Evolutionary conservation across 2,797 vertebrate genomes (phyloP).

Genomic region (Sciaenops ocellatus): DNA sequence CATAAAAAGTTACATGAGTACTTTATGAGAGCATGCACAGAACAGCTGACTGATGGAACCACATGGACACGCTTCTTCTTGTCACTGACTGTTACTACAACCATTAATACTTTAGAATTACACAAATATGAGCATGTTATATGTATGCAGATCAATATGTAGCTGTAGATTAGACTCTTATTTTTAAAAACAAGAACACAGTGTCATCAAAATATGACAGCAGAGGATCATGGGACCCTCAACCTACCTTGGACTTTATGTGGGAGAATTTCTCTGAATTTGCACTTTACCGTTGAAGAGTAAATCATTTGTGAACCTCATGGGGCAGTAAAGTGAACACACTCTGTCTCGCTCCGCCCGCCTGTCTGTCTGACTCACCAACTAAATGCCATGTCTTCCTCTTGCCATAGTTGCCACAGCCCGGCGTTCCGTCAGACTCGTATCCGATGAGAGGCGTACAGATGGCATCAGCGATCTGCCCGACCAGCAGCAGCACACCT

Average conservation of each 20-base stretch:
- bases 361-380: conserved; percentile 81
- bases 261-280: background rate
- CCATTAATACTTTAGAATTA: too few species aligned
- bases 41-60: background rate
- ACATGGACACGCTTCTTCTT: background rate
- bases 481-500: conserved; percentile 89
- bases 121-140: background rate
- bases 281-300: background rate
- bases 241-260: background rate
- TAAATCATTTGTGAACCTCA: conserved; percentile 16
- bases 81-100: background rate
- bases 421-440: conserved; percentile 88
- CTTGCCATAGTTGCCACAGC: conserved; percentile 88
- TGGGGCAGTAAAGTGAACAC: background rate
- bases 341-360: background rate
- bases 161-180: background rate
- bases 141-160: background rate
- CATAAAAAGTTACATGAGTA: background rate
- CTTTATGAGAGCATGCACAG: background rate
- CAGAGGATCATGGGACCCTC: background rate
- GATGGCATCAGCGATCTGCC: conserved; percentile 91
- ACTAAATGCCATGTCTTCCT: conserved; percentile 94
- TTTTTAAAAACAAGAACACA: background rate
- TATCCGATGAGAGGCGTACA: conserved; percentile 93
- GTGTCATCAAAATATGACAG: too few species aligned